Evolutionary conservation across 2,797 vertebrate genomes (phyloP).

Genomic region (Eulemur mongoz): DNA sequence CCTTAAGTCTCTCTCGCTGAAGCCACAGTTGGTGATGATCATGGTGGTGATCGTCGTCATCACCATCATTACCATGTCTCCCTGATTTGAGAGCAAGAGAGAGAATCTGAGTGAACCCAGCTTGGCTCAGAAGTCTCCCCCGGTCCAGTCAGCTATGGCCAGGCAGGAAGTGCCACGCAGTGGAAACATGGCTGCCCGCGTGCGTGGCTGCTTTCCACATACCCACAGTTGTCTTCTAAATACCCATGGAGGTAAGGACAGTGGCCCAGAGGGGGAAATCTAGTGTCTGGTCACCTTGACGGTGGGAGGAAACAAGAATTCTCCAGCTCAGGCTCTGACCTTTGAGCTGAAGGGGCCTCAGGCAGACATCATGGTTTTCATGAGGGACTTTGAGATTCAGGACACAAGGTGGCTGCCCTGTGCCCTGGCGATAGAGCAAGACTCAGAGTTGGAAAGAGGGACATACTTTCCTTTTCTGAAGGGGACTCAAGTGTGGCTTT

Average conservation of each 20-base stretch:
- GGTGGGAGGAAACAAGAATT: background rate
- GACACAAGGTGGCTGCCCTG: background rate
- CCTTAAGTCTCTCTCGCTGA: background rate
- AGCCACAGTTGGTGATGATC: background rate
- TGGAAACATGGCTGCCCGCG: background rate
- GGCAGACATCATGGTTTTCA: background rate
- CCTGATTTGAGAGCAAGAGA: background rate
- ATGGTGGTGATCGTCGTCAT: background rate
- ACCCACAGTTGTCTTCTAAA: accelerated
- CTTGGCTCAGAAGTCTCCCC: background rate
- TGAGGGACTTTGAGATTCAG: background rate
- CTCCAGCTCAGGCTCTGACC: background rate
- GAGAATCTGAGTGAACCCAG: background rate
- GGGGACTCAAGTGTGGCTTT: background rate
- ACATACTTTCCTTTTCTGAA: background rate
- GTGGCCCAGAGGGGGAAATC: background rate
- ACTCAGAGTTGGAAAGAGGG: background rate
- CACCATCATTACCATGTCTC: background rate
- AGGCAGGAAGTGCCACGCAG: background rate
- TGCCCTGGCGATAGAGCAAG: background rate
- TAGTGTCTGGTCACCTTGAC: background rate
- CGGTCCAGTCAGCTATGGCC: background rate
- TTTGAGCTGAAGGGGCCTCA: background rate
- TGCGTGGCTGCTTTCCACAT: background rate
- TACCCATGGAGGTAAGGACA: background rate